Conservation (phyloP, 2,797 vertebrate genomes). For the Nasua narica region DNA sequence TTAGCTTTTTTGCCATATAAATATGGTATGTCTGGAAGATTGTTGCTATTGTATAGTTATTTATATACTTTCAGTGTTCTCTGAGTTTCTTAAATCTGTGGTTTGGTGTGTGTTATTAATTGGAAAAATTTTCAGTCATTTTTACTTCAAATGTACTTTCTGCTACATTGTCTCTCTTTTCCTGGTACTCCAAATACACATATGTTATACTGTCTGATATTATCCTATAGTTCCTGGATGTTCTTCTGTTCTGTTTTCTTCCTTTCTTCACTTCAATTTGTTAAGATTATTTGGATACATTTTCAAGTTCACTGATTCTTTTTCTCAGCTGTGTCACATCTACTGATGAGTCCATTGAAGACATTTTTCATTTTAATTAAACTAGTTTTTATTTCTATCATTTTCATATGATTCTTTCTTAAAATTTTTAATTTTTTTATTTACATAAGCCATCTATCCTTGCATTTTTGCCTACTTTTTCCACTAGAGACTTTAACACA, state of each 20-base stretch:
- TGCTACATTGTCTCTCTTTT: neutral
- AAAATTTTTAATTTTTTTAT: neutral
- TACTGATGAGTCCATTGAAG: neutral
- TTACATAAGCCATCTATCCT: neutral
- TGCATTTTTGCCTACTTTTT: neutral
- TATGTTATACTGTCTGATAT: neutral
- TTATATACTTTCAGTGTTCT: neutral
- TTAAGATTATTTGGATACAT: neutral
- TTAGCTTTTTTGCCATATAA: neutral
- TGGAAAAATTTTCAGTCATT: neutral
- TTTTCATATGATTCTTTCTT: neutral
- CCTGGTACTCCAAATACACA: neutral
- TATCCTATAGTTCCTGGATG: neutral
- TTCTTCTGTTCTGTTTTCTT: neutral
- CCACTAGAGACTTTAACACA: neutral
- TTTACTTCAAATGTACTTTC: neutral
- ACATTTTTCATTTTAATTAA: neutral
- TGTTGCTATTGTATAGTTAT: neutral
- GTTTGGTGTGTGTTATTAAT: neutral
- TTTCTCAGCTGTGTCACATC: neutral
- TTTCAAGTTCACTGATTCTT: neutral
- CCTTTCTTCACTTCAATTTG: neutral
- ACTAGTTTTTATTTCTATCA: neutral
- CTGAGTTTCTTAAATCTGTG: neutral
- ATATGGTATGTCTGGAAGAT: neutral